Evolutionary conservation across 2,888 invertebrate genomes (phyloP), one percentile per base, ranked within the genome.

Genomic region (Amblyteles armatorius): DNA sequence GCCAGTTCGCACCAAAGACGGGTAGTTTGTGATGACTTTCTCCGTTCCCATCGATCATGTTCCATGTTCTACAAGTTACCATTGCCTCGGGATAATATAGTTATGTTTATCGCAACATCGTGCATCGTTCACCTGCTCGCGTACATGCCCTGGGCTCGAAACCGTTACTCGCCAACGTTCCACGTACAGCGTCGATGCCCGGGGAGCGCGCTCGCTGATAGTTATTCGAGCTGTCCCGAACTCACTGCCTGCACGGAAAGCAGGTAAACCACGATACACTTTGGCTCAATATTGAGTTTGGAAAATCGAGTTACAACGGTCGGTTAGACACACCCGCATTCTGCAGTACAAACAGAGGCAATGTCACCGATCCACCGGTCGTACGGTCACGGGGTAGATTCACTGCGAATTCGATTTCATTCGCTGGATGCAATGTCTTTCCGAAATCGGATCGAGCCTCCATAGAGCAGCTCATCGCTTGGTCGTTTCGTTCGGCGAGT

Each of bases 401-500:
- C 7, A 67, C 6, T 13, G 44, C 50, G 65, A 80, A 80, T 60
- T 73, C 36, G 44, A 55, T 36, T 52, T 67, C 36, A 52, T 65
- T 63, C 36, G 67, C 33, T 16, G 22, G 16, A 48, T 26, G 6
- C 52, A 22, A 13, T 55, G 55, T 57, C 65, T 29, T 44, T 44
- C 3, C 84, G 72, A 68, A 69, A 79, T 57, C 57, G 3, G 26
- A 2, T 22, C 57, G 57, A 57, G 22, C 26, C 13, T 57, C 57
- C 22, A 55, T 55, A 55, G 19, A 55, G 19, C 7, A 7, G 71
- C 68, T 81, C 72, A 82, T 86, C 83, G 84, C 71, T 84, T 83
- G 65, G 63, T 84, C 85, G 81, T 84, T 84, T 79, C 84, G 84
- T 87, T 87, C 83, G 77, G 50, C 26, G 65, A 83, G 19, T 44